Evolutionary conservation across 2,113 vertebrate genomes (phyloP).

Genomic region (Dromiciops gliroides): DNA sequence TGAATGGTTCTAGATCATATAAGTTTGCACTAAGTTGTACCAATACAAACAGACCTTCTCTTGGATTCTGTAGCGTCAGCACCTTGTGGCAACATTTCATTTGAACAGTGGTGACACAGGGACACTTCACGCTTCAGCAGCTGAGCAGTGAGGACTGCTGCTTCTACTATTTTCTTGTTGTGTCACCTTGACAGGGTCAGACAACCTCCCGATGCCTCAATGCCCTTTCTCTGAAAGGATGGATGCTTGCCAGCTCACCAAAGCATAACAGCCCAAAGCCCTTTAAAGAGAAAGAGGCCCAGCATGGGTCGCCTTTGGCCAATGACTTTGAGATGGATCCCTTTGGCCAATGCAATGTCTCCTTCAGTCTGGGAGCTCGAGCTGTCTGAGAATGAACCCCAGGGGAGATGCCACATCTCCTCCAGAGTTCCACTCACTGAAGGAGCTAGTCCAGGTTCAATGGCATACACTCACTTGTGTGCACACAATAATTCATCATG

Average conservation of each 20-base stretch:
- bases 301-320: background rate
- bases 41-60: background rate
- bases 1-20: background rate
- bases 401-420: background rate
- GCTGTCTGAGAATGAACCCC: background rate
- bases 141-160: background rate
- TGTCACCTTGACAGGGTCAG: background rate
- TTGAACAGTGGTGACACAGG: background rate
- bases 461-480: fast-evolving
- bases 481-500: background rate
- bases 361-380: background rate
- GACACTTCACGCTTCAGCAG: background rate
- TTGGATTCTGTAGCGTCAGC: background rate
- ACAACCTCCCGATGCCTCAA: too few species aligned
- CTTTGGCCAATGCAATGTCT: background rate
- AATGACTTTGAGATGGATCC: background rate
- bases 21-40: background rate
- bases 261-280: background rate
- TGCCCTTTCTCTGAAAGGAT: background rate
- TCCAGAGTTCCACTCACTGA: background rate
- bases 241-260: background rate
- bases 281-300: background rate
- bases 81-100: background rate
- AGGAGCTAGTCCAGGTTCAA: background rate
- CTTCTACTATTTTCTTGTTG: background rate